These are phyloP conservation scores for Helicoverpa zea DNA, from an alignment of 1,140 invertebrate species.

Conservation along the genomic window DNA sequence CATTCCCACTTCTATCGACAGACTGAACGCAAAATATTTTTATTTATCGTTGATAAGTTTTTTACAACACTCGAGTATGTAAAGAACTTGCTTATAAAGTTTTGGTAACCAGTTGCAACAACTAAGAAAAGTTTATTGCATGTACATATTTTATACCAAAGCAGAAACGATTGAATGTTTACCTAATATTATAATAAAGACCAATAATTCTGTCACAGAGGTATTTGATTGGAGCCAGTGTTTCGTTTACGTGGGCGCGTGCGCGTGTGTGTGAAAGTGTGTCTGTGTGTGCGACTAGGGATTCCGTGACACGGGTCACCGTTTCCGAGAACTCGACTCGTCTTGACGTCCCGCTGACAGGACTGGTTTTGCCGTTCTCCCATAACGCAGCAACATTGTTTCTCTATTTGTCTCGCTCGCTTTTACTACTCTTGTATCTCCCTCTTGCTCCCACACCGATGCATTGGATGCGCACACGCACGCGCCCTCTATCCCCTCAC, in stretches of 20 bases:
- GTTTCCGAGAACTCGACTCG: constrained; percentile 84
- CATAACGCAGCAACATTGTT: constrained; percentile 79
- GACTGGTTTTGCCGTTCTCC: constrained; percentile 84
- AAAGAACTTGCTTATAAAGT: constrained; percentile 52
- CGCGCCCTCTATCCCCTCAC: constrained; percentile 80
- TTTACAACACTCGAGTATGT: constrained; percentile 47
- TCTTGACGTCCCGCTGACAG: constrained; percentile 86
- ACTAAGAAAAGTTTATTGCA: background rate
- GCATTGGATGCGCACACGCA: constrained; percentile 82
- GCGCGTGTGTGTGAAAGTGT: constrained; percentile 62
- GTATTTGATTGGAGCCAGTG: constrained; percentile 54
- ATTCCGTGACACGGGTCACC: constrained; percentile 86
- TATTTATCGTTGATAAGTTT: constrained; percentile 47
- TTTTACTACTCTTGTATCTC: constrained; percentile 51
- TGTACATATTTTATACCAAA: background rate
- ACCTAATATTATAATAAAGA: constrained; percentile 55
- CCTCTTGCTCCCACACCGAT: constrained; percentile 63
- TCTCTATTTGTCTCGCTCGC: constrained; percentile 65
- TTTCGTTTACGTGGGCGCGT: constrained; percentile 45
- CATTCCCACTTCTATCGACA: constrained; percentile 44
- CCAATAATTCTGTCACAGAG: constrained; percentile 65
- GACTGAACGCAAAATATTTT: constrained; percentile 28
- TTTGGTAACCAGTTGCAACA: background rate
- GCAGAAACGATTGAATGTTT: constrained; percentile 14
- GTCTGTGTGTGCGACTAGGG: constrained; percentile 74